Percentiles rank a stretch among this genome's conserved stretches.
phyloP scores from a whole-genome alignment of 2,888 invertebrate species.

The Molorchus minor region DNA sequence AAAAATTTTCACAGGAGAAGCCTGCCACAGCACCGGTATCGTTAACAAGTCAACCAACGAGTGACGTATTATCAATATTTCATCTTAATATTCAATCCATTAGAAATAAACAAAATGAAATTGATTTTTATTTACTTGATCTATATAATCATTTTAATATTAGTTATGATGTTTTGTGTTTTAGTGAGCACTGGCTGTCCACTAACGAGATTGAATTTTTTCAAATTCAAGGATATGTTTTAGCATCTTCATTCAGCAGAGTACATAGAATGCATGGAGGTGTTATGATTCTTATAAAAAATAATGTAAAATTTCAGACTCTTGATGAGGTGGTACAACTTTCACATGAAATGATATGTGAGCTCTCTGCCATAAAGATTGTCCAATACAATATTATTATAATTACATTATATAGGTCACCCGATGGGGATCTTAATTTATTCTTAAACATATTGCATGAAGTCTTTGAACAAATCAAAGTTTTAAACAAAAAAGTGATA shows the following conservation, averaged over 20 bases:
- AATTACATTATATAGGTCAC: not conserved
- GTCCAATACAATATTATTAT: not conserved
- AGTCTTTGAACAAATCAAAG: not conserved
- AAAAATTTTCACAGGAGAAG: constrained; percentile 1
- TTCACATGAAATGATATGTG: not conserved
- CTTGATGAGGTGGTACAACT: not conserved
- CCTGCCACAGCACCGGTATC: constrained; percentile 1
- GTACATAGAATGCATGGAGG: not conserved
- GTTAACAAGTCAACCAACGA: not conserved
- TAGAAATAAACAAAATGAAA: no score
- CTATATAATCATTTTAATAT: not conserved
- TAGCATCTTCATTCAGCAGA: not conserved
- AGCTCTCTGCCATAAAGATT: not conserved
- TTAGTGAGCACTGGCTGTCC: not conserved
- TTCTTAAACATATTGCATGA: not conserved
- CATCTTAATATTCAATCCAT: no score
- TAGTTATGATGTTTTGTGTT: constrained; percentile 1
- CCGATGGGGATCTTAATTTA: not conserved
- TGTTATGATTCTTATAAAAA: not conserved
- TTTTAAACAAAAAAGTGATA: not conserved
- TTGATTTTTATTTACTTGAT: constrained; percentile 3
- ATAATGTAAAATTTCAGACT: not conserved
- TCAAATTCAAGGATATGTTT: no score
- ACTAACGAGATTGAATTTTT: not conserved
- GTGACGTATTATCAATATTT: not conserved